These are phyloP conservation scores for Dynastes hyllus DNA, from an alignment of 2,888 invertebrate species.

Conservation along the genomic window DNA sequence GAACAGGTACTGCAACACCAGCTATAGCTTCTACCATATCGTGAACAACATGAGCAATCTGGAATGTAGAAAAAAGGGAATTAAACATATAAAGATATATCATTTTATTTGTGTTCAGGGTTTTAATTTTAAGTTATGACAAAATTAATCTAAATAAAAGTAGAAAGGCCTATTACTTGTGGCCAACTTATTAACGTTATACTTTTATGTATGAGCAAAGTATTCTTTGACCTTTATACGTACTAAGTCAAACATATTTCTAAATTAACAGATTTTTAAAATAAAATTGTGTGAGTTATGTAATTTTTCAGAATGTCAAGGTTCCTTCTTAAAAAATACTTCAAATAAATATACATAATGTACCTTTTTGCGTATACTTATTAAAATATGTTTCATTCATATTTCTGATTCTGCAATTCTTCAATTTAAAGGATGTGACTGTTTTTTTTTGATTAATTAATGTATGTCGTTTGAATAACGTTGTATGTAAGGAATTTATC, in stretches of 20 bases:
- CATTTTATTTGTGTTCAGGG: no score
- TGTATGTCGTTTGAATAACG: no score
- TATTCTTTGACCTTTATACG: constrained; percentile 2
- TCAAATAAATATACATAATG: not conserved
- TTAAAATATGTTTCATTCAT: constrained; percentile 1
- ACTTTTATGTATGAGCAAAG: not conserved
- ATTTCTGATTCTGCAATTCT: not conserved
- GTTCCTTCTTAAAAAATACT: not conserved
- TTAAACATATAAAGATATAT: not conserved
- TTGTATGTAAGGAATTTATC: no score
- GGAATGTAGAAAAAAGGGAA: not conserved
- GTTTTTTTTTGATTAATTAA: no score
- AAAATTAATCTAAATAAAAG: no score
- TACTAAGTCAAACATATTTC: constrained; percentile 1
- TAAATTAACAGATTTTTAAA: not conserved
- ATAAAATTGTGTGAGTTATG: constrained; percentile 10
- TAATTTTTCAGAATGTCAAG: constrained; percentile 25
- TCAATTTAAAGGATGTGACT: no score
- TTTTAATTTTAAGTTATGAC: no score
- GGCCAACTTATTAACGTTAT: no score
- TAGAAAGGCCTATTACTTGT: no score
- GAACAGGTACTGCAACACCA: constrained; percentile 51
- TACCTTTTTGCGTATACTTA: not conserved
- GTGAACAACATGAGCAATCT: constrained; percentile 51
- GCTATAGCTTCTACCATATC: constrained; percentile 47